Evolutionary conservation across 2,888 invertebrate species (phyloP), one percentile per base, ranked within the genome.

Genomic region (Prenolepis imparis): DNA sequence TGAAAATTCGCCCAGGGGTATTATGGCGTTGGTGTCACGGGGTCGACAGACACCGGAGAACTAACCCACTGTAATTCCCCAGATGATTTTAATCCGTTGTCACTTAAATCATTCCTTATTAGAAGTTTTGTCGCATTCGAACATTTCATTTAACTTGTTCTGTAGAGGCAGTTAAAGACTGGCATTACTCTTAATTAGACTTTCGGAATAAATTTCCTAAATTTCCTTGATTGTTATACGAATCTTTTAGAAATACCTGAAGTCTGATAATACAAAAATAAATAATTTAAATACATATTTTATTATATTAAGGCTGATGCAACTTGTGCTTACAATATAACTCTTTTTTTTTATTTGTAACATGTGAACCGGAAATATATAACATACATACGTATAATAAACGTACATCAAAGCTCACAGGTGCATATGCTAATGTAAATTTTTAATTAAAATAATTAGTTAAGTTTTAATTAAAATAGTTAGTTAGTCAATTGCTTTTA

Each of bases 81-180:
- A 24, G 78, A 70, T 80, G 78, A 80, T 44, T 80, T 70, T 80
- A 80, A 80, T 70, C 70, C 59, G 70, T 80, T 80, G 78, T 70
- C 70, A 80, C 44, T 80, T 80, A 61, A 80, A 80, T 80, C 78
- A 70, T 80, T 70, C 15, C 36, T 70, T 70, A 80, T 59, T 70
- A 70, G 36, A 80, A 32, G 41, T 70, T 70, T 80, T 36, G 32
- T 36, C 44, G 36, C 44, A 70, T 70, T 44, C 4, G 12, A 70
- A 21, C 21, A 15, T 59, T 66, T 52, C 52, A 55, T 66, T 59
- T 59, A 44, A 0, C 44, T 70, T 68, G 18, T 41, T 21, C 6
- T 32, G n/a, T 28, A 18, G 12, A 59, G 21, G 15, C 11, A 44
- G 12, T 59, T 59, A 59, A 59, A 70, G 28, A 68, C 8, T 32